Conservation (phyloP, 1,140 invertebrate genomes). For the Dendrolimus punctatus region DNA sequence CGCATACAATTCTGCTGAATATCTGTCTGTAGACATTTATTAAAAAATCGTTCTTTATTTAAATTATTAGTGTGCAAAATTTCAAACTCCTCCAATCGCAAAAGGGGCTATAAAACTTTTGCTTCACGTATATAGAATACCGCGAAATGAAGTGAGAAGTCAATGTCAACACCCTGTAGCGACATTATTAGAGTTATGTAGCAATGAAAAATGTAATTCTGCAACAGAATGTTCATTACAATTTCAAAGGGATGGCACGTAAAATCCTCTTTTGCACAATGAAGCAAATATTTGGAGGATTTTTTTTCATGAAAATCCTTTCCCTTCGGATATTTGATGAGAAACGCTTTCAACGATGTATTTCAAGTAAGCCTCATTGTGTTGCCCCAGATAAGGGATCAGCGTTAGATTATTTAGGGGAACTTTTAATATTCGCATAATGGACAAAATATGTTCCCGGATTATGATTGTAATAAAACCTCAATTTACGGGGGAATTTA, state of each 20-base stretch:
- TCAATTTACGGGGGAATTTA: too few species aligned
- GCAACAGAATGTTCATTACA: slow-evolving; percentile 2
- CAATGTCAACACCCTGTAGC: too few species aligned
- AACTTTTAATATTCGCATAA: slow-evolving; percentile 14
- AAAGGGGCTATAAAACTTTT: too few species aligned
- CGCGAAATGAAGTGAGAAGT: too few species aligned
- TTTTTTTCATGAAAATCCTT: slow-evolving; percentile 9
- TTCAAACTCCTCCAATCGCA: too few species aligned
- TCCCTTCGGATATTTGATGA: slow-evolving; percentile 23
- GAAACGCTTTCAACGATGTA: slow-evolving; percentile 14
- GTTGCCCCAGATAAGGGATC: slow-evolving; percentile 4
- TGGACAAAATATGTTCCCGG: not conserved
- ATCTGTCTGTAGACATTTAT: too few species aligned
- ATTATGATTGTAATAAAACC: too few species aligned
- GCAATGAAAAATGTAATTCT: not conserved
- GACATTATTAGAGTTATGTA: too few species aligned
- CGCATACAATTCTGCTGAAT: too few species aligned
- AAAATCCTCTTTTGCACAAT: slow-evolving; percentile 3
- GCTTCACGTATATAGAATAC: too few species aligned
- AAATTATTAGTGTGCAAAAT: too few species aligned
- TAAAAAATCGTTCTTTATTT: too few species aligned
- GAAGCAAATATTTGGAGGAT: slow-evolving; percentile 10
- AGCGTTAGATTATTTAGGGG: slow-evolving; percentile 8
- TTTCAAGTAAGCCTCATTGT: slow-evolving; percentile 4
- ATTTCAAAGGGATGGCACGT: slow-evolving; percentile 3